phyloP scores from a whole-genome alignment of 2,888 invertebrate genomes.

The Drosophila leonis region DNA sequence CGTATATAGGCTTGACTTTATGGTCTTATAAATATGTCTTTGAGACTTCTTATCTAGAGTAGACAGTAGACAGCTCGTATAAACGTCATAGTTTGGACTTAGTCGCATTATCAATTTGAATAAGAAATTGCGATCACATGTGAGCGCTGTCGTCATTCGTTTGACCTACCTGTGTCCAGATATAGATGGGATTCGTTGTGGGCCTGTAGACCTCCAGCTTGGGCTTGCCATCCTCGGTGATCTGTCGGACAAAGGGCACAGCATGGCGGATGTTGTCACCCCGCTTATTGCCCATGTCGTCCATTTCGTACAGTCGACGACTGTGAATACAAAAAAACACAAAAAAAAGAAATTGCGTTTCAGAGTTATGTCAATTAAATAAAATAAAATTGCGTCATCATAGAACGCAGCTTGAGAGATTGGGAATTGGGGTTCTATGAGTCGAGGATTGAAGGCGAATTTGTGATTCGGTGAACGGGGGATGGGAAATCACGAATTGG shows the following conservation, averaged over 20 bases:
- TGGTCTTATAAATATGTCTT: background rate
- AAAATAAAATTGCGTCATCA: slow-evolving; percentile 2
- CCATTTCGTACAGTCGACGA: slow-evolving; percentile 87
- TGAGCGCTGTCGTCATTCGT: slow-evolving; percentile 18
- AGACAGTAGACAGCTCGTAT: slow-evolving; percentile 5
- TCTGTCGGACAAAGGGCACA: slow-evolving; percentile 88
- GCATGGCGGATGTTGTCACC: slow-evolving; percentile 88
- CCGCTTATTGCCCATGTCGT: slow-evolving; percentile 87
- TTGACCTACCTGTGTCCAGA: slow-evolving; percentile 86
- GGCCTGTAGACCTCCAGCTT: slow-evolving; percentile 87
- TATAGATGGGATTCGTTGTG: slow-evolving; percentile 87
- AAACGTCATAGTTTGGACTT: slow-evolving; percentile 18
- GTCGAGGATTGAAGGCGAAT: background rate
- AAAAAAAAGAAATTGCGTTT: slow-evolving; percentile 43
- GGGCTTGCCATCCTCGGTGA: slow-evolving; percentile 88
- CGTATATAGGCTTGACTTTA: background rate
- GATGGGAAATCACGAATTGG: background rate
- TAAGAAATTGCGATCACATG: background rate
- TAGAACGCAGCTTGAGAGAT: background rate
- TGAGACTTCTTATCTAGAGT: background rate
- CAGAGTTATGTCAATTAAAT: slow-evolving; percentile 17
- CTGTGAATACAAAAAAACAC: slow-evolving; percentile 60
- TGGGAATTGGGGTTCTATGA: background rate
- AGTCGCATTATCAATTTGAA: slow-evolving; percentile 7
- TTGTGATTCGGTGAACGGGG: background rate